Base-by-base conservation (phyloP, 2,888 invertebrate genomes). In the Platerodrilus igneus region DNA sequence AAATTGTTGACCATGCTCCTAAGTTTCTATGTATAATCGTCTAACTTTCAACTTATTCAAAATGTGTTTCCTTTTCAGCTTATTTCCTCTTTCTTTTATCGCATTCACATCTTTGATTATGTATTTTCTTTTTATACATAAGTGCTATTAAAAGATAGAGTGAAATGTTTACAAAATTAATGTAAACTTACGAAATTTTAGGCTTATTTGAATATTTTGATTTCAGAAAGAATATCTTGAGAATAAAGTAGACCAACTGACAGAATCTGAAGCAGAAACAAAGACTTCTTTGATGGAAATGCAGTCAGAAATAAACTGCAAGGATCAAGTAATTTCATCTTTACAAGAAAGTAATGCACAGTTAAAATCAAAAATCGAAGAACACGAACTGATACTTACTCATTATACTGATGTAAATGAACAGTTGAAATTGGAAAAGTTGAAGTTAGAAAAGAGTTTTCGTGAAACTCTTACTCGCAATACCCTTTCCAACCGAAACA, bases 351-450 rank as follows among this genome's bases (percentile, higher is more conserved):
- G 47, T 1, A 52, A 51, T 19, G 45, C 54, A 6, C 53, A 54
- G 17, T 34, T 58, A 6, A 50, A 50, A 33, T n/a, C 15, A 3
- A 42, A 53, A 35, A 34, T 55, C 4, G 33, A 39, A 3, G 50
- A 57, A 27, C 54, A 57, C 32, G 48, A 48, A 15, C 51, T 53
- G 11, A 23, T 51, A 11, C 40, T 58, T 6, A 47, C 51, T 39
- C 52, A 59, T 39, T 47, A 55, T 14, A 41, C 31, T 6, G 51
- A 55, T 20, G 51, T 56, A 41, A 55, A 52, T 37, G 55, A 59
- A 13, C 11, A 16, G 14, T 25, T 37, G 17, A 37, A 37, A 29
- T 22, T 11, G 4, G 37, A 37, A 15, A 37, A 30, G 2, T 9
- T 14, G n/a, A 18, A 25, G 13, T 3, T 37, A 17, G 37, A 37